Base-by-base conservation (phyloP, 2,113 vertebrate genomes). In the Theristicus caerulescens region DNA sequence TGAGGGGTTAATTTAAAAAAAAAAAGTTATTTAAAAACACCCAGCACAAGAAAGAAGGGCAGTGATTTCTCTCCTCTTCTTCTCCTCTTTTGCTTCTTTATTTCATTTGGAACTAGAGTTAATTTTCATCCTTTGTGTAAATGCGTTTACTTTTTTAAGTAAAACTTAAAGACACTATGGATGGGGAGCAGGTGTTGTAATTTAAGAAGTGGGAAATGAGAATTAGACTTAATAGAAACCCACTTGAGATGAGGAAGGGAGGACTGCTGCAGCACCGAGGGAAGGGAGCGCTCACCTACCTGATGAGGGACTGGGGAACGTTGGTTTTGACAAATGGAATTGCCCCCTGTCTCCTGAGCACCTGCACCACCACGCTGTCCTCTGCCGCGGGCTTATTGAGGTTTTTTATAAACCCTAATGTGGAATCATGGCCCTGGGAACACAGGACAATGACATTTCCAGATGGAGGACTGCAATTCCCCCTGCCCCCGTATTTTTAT, bases 301-400 rank as follows among this genome's bases (percentile, higher is more conserved):
- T 99, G 52, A 99, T 62, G 65, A 99, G 97, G 78, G 98, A 98
- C 96, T 99, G 99, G 11, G 99, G 99, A 47, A 99, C 17, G 20
- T 99, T 99, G 95, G 99, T 99, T 96, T 99, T 99, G 92, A 99
- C 98, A 65, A 99, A 99, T 1, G 99, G 99, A 96, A 99, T 97
- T 1, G 99, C 99, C 6, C 99, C 99, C 95, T 99, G 99, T 89
- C 96, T 98, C 98, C 98, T 99, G 91, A 99, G 97, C 79, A 99
- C 99, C 87, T 98, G 97, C 25, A 99, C 99, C 77, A 99, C 19
- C 80, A 99, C 99, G 1, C 98, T 97, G 97, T 99, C 99, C 16
- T 93, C 90, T 38, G 97, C 82, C 0, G 86, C 94, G 0, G 99
- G 99, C 34, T 96, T 61, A 14, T 98, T 98, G 96, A 99, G 46